phyloP scores from a whole-genome alignment of 2,888 invertebrate genomes.

The Tachina fera region DNA sequence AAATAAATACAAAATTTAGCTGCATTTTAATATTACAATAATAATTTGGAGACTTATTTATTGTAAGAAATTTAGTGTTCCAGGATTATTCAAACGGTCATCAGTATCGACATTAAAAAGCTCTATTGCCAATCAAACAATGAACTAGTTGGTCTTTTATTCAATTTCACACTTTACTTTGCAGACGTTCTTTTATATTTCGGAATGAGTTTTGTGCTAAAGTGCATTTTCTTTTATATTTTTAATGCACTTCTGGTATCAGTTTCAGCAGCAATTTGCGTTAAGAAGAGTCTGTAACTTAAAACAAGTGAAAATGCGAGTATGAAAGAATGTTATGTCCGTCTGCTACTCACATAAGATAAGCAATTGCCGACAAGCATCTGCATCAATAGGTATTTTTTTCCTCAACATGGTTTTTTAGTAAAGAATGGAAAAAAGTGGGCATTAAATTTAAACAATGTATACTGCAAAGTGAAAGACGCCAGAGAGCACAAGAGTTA shows the following conservation, averaged over 20 bases:
- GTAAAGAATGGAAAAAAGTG: no score
- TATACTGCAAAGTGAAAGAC: no score
- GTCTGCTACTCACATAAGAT: no score
- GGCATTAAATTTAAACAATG: no score
- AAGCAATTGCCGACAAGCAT: not conserved
- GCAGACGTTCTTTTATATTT: not conserved
- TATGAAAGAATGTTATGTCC: not conserved
- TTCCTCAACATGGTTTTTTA: no score
- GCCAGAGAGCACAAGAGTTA: no score
- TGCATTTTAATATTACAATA: no score
- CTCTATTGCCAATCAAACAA: not conserved
- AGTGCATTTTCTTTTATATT: constrained; percentile 14
- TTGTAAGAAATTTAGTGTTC: no score
- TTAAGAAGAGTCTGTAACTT: not conserved
- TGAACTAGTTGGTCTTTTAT: not conserved
- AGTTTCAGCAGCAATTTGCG: constrained; percentile 16
- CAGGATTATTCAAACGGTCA: not conserved
- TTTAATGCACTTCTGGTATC: constrained; percentile 2
- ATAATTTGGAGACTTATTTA: no score
- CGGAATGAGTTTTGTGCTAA: constrained; percentile 13
- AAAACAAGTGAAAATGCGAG: not conserved
- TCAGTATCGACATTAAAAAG: not conserved
- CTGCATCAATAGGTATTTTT: no score
- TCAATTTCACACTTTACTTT: constrained; percentile 17
- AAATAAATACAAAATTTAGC: no score